Conservation (phyloP, 1,140 invertebrate species). For the Ips typographus region DNA sequence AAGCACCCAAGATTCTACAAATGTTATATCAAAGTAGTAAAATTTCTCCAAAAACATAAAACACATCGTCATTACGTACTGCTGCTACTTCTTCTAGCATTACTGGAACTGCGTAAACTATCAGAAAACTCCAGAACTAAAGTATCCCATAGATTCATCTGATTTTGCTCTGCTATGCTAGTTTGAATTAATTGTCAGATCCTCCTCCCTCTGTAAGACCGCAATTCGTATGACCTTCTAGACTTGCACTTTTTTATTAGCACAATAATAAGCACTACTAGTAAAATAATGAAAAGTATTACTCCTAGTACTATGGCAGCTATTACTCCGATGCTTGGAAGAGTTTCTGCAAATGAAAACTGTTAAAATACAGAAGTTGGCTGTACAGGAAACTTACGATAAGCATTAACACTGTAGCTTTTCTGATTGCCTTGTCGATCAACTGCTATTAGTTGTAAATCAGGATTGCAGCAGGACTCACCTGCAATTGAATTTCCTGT, state of each 20-base stretch:
- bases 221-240: slow-evolving; percentile 49
- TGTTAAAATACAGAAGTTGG: background rate
- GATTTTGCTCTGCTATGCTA: slow-evolving; percentile 36
- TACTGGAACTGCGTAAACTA: slow-evolving; percentile 34
- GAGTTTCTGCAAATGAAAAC: slow-evolving; percentile 37
- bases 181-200: slow-evolving; percentile 38
- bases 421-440: slow-evolving; percentile 52
- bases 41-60: background rate
- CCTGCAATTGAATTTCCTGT: slow-evolving; percentile 51
- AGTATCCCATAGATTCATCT: slow-evolving; percentile 20
- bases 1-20: too few relatives aligned
- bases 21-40: too few relatives aligned
- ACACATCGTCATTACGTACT: background rate
- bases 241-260: slow-evolving; percentile 43
- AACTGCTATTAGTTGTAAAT: slow-evolving; percentile 52
- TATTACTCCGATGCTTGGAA: slow-evolving; percentile 52
- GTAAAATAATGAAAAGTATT: slow-evolving; percentile 51
- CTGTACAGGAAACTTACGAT: slow-evolving; percentile 46
- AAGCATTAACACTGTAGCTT: slow-evolving; percentile 52
- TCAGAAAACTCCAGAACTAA: slow-evolving; percentile 2
- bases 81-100: slow-evolving; percentile 46
- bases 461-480: slow-evolving; percentile 55
- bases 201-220: slow-evolving; percentile 46
- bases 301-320: slow-evolving; percentile 55
- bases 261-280: slow-evolving; percentile 46